Evolutionary conservation across 2,888 invertebrate species (phyloP), one percentile per base, ranked within the genome.

Genomic region (Zygaena filipendulae): DNA sequence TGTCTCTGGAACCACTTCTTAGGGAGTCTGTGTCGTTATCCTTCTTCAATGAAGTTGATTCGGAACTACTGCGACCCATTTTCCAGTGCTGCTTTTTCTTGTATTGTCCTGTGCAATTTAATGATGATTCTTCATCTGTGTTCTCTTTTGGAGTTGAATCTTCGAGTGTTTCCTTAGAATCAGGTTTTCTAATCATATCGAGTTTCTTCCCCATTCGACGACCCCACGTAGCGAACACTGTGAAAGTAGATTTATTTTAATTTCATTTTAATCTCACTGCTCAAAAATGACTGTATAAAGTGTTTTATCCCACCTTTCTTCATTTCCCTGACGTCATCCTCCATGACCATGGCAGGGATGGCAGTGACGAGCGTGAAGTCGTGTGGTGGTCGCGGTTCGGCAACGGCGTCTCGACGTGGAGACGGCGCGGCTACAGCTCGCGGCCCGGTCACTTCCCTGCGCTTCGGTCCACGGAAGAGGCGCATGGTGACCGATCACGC

Each of bases 301-400:
- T 10, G 4, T n/a, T 4, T 24, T 5, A 12, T 4, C 24, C 6
- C 49, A 83, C 84, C 82, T 70, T 80, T 82, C 38, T 83, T 84
- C 71, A 84, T 84, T 57, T 84, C 82, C 50, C 67, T 72, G 29
- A 71, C 77, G 47, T 85, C 85, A 55, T 88, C 88, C 58, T 89
- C 89, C 61, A 89, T 85, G 59, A 90, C 86, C 63, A 88, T 85
- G 46, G 88, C 89, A 35, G 90, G 90, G 43, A 90, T 81, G 41
- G 90, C 90, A 45, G 88, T 90, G 53, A 90, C 89, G 57, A 87
- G 83, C 55, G 87, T 85, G 67, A 87, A 89, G 59, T 87, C 87
- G 52, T 64, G 66, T 41, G 59, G 52, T 47, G 58, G 57, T 52
- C 51, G 58, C 46, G 52, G 52, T 47, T 50, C 55, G 42, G 42